Base-by-base conservation (phyloP, 2,888 invertebrate species). In the Notocelia uddmanniana region DNA sequence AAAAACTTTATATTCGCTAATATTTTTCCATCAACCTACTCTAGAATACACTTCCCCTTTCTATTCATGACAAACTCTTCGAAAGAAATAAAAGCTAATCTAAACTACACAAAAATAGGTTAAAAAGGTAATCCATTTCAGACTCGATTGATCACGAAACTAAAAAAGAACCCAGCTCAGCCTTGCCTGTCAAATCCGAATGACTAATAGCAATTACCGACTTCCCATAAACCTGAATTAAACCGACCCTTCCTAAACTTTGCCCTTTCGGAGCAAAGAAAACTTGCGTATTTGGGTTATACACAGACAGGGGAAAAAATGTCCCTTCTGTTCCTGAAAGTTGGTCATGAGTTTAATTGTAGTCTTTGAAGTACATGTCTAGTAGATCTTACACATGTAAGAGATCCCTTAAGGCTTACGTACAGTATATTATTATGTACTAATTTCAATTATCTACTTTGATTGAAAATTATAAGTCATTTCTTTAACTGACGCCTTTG, bases 171-270 rank as follows among this genome's bases (percentile, higher is more conserved):
- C 58, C 50, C 50, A 11, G 37, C 60, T 59, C 26, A 55, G 26
- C 48, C 55, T 31, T 48, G 58, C 52, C 70, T 59, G 58, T 52
- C 70, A 23, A 60, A 66, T 41, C 15, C 52, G 41, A 70, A 70
- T 70, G 70, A 70, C 64, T 66, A 59, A 70, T 70, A 59, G 66
- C 70, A 59, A 70, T 70, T 70, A 64, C 50, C 5, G 50, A 41
- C 31, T 59, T 52, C 58, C 64, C 58, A 59, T 70, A 70, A 70
- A 63, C 52, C 57, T 54, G 52, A 48, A 64, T 69, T 54, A 34
- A 37, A 15, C 58, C 62, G 21, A 18, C 37, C 57, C 50, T 63
- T 60, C 23, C 26, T 15, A 11, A n/a, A 21, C 37, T 31, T 54
- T 21, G 18, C 62, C 45, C 62, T 54, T 69, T 59, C 57, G 15